Percentiles rank a stretch among this genome's conserved stretches.
These are phyloP conservation scores for Andrena hattorfiana DNA, from an alignment of 2,888 invertebrate species.

Conservation along the genomic window DNA sequence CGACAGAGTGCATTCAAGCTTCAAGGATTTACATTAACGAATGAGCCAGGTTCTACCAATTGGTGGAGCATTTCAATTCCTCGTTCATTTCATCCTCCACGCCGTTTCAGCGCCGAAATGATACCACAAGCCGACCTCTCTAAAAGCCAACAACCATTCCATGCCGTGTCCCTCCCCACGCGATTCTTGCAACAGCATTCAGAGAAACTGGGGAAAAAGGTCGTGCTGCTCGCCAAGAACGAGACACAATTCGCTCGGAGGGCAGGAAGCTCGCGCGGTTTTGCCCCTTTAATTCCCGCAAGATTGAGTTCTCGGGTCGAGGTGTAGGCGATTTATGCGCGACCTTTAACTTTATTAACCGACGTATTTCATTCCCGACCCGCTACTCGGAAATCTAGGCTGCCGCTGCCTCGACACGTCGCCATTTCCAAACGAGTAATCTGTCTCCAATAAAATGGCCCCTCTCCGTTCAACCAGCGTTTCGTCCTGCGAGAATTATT, in stretches of 20 bases:
- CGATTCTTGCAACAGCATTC: background rate
- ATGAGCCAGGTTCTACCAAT: background rate
- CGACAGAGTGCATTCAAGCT: background rate
- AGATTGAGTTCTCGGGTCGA: conserved; percentile 19
- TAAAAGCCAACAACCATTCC: conserved; percentile 16
- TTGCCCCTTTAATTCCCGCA: conserved; percentile 18
- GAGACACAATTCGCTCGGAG: conserved; percentile 6
- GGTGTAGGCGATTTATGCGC: conserved; percentile 45
- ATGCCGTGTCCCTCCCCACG: background rate
- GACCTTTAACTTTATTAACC: conserved; percentile 57
- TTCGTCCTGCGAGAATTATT: too few relatives aligned
- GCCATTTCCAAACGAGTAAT: conserved; percentile 7
- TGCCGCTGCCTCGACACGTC: conserved; percentile 35
- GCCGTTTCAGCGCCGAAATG: conserved; percentile 9
- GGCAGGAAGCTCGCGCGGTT: conserved; percentile 4
- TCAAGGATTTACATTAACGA: background rate
- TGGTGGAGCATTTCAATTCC: background rate
- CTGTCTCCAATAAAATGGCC: background rate
- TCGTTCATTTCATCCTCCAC: background rate
- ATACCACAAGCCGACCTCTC: background rate
- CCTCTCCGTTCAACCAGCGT: too few relatives aligned
- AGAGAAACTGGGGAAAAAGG: conserved; percentile 31
- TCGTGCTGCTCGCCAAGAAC: conserved; percentile 17
- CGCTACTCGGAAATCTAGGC: conserved; percentile 2
- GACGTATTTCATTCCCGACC: conserved; percentile 17